Evolutionary conservation across 92 coral and sea anemone genomes (phyloP).

Genomic region (Isaurus tuberculatus): DNA sequence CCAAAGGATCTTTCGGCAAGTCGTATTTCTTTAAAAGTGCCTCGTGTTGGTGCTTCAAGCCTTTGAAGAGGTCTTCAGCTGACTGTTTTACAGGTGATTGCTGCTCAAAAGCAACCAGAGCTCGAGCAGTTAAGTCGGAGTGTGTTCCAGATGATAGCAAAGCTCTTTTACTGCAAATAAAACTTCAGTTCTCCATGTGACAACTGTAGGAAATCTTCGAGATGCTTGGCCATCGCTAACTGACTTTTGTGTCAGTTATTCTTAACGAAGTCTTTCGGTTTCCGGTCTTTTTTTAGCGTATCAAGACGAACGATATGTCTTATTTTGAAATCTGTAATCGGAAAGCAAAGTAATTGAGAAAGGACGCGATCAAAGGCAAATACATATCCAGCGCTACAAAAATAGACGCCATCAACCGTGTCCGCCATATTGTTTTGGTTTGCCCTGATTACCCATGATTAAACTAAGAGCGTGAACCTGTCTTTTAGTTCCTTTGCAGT

Average conservation of each 20-base stretch:
- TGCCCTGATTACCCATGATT: conserved; percentile 18
- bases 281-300: conserved; percentile 19
- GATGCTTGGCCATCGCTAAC: neutral
- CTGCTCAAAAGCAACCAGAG: conserved; percentile 64
- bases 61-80: conserved; percentile 44
- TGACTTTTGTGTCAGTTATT: neutral
- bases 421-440: conserved; percentile 11
- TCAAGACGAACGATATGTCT: neutral
- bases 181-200: too few species aligned
- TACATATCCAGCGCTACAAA: neutral
- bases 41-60: conserved; percentile 43
- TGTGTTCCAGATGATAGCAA: conserved; percentile 23
- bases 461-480: neutral
- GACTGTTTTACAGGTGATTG: conserved; percentile 43
- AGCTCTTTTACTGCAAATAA: neutral
- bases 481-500: too few species aligned
- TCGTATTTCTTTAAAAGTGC: conserved; percentile 26
- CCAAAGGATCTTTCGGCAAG: conserved; percentile 48
- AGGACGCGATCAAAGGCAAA: neutral
- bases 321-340: neutral
- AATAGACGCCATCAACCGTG: neutral
- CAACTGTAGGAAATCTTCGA: too few species aligned
- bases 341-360: neutral
- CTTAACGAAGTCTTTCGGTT: conserved; percentile 13
- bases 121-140: conserved; percentile 59